Percentiles rank a stretch among this genome's conserved stretches.
Evolutionary conservation across 2,888 invertebrate species (phyloP).

Genomic region (Labia minor): DNA sequence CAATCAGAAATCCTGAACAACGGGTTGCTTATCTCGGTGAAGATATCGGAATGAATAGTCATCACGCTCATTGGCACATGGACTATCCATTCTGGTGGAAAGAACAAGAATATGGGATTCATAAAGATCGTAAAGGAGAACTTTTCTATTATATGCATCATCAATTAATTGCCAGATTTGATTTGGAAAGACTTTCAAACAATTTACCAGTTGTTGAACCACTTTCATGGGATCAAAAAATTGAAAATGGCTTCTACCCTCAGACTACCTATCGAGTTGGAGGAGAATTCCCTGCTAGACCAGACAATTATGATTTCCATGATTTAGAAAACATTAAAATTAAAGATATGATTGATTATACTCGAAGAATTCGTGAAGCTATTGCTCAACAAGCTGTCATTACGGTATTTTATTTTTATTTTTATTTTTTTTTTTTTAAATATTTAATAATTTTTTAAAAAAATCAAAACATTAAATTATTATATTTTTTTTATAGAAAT

Average conservation of each 20-base stretch:
- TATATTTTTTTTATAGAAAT: conserved; percentile 9
- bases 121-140: conserved; percentile 30
- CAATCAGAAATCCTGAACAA: conserved; percentile 34
- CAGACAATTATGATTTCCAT: conserved; percentile 39
- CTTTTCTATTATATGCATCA: conserved; percentile 31
- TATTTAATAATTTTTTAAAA: too few relatives aligned
- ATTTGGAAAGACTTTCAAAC: conserved; percentile 19
- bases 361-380: conserved; percentile 47
- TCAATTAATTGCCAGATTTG: conserved; percentile 26
- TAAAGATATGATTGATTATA: conserved; percentile 40
- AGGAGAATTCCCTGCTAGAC: conserved; percentile 43
- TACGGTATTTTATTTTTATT: conserved; percentile 18
- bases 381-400: conserved; percentile 33
- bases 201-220: conserved; percentile 18
- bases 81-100: conserved; percentile 33
- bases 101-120: conserved; percentile 26
- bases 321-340: conserved; percentile 36
- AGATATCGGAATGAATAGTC: conserved; percentile 32
- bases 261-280: conserved; percentile 46
- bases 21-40: conserved; percentile 32
- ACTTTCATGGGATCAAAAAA: background rate
- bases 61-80: conserved; percentile 32
- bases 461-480: too few relatives aligned
- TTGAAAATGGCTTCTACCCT: conserved; percentile 40
- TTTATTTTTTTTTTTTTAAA: too few relatives aligned